Conservation (phyloP, 2,113 vertebrate genomes). For the Syngnathus typhle region DNA sequence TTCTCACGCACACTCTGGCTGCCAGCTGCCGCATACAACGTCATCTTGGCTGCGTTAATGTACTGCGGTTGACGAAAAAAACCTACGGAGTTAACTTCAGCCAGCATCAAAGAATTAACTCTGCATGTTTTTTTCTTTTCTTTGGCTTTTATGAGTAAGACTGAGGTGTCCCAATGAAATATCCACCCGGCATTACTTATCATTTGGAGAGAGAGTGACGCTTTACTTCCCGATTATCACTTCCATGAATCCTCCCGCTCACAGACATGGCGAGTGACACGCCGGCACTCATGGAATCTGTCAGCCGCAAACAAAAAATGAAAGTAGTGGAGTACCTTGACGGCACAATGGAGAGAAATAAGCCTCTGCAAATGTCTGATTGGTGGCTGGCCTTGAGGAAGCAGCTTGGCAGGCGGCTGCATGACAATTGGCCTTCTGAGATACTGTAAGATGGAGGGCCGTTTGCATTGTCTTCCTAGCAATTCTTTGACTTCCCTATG, state of each 20-base stretch:
- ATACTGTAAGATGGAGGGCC: constrained; percentile 56
- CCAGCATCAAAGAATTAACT: too few relatives aligned
- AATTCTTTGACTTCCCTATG: constrained; percentile 69
- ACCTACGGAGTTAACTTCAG: background rate
- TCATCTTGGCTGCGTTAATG: too few relatives aligned
- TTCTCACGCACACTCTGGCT: too few relatives aligned
- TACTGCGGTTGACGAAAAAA: too few relatives aligned
- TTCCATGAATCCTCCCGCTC: constrained; percentile 39
- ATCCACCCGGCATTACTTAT: background rate
- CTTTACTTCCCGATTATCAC: constrained; percentile 59
- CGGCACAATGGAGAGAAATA: constrained; percentile 44
- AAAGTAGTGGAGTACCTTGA: constrained; percentile 29
- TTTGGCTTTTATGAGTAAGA: too few relatives aligned
- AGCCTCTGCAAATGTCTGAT: constrained; percentile 44
- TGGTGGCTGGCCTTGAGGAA: constrained; percentile 35
- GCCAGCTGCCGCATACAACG: too few relatives aligned
- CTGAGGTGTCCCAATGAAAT: background rate
- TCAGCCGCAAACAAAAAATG: constrained; percentile 35
- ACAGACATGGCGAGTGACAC: constrained; percentile 48
- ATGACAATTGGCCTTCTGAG: constrained; percentile 58
- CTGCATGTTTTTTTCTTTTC: too few relatives aligned
- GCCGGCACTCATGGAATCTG: constrained; percentile 44
- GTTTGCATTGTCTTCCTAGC: constrained; percentile 59
- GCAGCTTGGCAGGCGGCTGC: constrained; percentile 34
- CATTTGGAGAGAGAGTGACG: constrained; percentile 23